These are phyloP conservation scores for Nothoprocta perdicaria DNA, from an alignment of 2,113 vertebrate genomes.

Conservation along the genomic window DNA sequence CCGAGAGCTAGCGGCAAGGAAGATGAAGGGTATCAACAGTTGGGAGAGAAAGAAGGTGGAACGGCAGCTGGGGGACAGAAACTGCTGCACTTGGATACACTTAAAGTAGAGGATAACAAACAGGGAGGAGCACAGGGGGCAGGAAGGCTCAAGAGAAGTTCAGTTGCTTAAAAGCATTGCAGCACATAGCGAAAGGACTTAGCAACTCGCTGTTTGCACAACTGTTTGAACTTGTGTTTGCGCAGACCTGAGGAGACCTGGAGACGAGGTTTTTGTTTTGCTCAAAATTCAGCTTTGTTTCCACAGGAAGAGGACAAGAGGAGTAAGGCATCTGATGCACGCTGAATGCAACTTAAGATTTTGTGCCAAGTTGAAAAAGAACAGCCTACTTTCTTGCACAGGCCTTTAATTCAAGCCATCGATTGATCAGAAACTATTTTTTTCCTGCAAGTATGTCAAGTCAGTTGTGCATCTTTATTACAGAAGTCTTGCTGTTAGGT, in stretches of 20 bases:
- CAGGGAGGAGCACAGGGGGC: background rate
- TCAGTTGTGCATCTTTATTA: background rate
- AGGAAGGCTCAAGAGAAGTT: background rate
- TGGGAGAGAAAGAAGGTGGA: background rate
- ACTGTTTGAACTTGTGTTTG: background rate
- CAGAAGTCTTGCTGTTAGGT: background rate
- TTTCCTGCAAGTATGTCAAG: background rate
- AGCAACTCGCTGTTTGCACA: slow-evolving; percentile 2
- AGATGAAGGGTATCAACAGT: background rate
- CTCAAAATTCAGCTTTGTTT: slow-evolving; percentile 1
- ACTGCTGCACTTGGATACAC: background rate
- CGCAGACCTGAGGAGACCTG: background rate
- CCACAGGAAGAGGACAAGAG: background rate
- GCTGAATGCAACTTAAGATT: background rate
- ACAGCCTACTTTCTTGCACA: background rate
- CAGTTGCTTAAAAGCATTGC: background rate
- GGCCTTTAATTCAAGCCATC: background rate
- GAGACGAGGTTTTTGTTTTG: background rate
- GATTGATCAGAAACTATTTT: background rate
- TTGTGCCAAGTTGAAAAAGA: background rate
- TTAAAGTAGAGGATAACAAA: background rate
- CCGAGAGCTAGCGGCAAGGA: background rate
- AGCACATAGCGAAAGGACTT: background rate
- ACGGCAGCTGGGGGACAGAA: background rate
- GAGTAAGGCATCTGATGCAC: background rate